A percentile compares a stretch with the other conserved stretches of the same genome.
These are phyloP conservation scores for Dolichoris vasculosae DNA, from an alignment of 1,140 invertebrate species.

Conservation along the genomic window DNA sequence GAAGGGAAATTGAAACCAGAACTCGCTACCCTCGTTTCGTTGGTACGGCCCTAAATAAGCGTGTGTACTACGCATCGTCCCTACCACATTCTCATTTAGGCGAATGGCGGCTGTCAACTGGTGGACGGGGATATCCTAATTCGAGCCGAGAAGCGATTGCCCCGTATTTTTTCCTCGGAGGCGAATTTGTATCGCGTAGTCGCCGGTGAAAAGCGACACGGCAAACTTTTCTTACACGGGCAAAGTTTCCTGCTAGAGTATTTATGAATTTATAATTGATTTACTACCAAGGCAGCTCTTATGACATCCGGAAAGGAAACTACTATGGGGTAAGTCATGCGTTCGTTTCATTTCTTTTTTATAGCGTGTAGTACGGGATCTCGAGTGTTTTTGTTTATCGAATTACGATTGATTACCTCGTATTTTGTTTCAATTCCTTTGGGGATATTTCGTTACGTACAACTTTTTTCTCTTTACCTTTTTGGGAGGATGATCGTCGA, in stretches of 20 bases:
- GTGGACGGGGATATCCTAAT: slow-evolving; percentile 43
- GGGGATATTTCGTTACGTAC: neutral
- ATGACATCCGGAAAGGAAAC: slow-evolving; percentile 53
- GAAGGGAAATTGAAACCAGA: no score
- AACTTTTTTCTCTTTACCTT: neutral
- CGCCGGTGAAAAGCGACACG: no score
- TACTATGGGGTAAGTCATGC: slow-evolving; percentile 51
- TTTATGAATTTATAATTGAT: slow-evolving; percentile 42
- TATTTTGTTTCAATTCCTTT: neutral
- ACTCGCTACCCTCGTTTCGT: neutral
- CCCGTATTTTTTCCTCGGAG: neutral
- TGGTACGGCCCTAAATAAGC: neutral
- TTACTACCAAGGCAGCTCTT: slow-evolving; percentile 45
- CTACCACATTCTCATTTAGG: slow-evolving; percentile 28
- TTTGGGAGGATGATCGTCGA: neutral
- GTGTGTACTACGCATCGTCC: slow-evolving; percentile 20
- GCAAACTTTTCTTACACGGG: neutral
- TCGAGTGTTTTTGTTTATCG: neutral
- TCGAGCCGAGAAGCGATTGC: neutral
- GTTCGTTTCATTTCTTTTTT: neutral
- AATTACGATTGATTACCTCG: neutral
- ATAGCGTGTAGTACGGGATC: neutral
- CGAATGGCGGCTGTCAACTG: slow-evolving; percentile 52
- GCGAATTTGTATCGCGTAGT: neutral
- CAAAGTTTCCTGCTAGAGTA: neutral